phyloP scores from a whole-genome alignment of 2,888 invertebrate genomes.

The Mellilla xanthometata region DNA sequence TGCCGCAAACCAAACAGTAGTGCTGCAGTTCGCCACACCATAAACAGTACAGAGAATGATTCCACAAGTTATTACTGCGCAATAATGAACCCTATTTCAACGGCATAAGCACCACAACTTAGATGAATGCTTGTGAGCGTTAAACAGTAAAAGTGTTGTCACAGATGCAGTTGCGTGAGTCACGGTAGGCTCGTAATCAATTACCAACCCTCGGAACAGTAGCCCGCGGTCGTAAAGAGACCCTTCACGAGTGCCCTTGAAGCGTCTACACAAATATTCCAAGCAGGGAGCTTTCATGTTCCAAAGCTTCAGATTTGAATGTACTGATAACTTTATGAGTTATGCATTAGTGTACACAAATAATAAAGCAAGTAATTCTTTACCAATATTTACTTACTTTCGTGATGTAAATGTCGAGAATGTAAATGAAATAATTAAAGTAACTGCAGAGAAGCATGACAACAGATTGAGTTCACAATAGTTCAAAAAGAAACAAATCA shows the following conservation, averaged over 20 bases:
- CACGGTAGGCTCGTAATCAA: conserved; percentile 25
- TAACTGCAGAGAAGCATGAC: too few species aligned
- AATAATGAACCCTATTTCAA: too few species aligned
- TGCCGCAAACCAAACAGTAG: conserved; percentile 14
- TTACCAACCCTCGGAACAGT: conserved; percentile 24
- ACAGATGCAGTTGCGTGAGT: conserved; percentile 27
- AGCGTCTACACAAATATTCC: conserved; percentile 7
- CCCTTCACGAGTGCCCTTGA: conserved; percentile 23
- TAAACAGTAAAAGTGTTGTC: conserved; percentile 1
- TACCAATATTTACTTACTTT: too few species aligned
- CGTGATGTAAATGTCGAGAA: too few species aligned
- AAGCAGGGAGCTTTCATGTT: conserved; percentile 6
- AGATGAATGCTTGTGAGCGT: background rate
- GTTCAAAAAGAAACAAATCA: background rate
- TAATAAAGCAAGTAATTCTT: too few species aligned
- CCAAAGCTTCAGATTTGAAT: conserved; percentile 3
- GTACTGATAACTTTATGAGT: conserved; percentile 5
- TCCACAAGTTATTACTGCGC: too few species aligned
- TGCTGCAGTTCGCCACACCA: conserved; percentile 10
- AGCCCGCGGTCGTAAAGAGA: conserved; percentile 25
- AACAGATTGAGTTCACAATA: too few species aligned
- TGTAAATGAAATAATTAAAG: too few species aligned
- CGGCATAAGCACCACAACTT: too few species aligned
- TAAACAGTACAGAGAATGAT: conserved; percentile 3
- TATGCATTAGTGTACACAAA: background rate